These are phyloP conservation scores for Harpagoxenus sublaevis DNA, from an alignment of 2,888 invertebrate species.

Conservation along the genomic window DNA sequence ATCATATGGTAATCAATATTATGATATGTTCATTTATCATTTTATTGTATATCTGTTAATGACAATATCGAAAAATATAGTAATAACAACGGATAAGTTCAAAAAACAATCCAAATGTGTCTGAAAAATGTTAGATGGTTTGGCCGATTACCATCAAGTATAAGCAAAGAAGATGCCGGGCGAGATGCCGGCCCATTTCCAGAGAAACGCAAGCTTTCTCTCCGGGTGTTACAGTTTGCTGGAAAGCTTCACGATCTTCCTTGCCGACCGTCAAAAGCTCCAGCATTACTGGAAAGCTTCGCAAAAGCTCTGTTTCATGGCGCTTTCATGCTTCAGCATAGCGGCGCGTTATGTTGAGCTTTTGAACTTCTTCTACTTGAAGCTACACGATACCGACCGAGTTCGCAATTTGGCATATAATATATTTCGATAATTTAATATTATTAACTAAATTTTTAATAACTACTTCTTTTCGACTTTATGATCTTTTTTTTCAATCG, in stretches of 20 bases:
- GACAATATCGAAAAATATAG: slow-evolving; percentile 6
- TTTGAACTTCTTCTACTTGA: neutral
- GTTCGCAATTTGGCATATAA: neutral
- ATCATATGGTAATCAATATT: slow-evolving; percentile 5
- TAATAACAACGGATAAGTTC: slow-evolving; percentile 15
- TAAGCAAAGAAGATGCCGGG: slow-evolving; percentile 13
- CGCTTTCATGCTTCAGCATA: slow-evolving; percentile 46
- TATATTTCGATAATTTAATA: neutral
- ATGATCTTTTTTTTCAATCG: neutral
- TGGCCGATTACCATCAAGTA: slow-evolving; percentile 19
- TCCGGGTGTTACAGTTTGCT: slow-evolving; percentile 40
- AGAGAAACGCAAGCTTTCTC: neutral
- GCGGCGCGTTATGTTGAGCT: slow-evolving; percentile 50
- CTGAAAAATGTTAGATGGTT: neutral
- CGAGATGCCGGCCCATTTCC: neutral
- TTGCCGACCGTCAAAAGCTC: slow-evolving; percentile 58
- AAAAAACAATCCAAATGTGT: neutral
- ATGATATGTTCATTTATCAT: neutral
- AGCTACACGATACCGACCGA: slow-evolving; percentile 59
- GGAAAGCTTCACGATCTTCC: slow-evolving; percentile 56
- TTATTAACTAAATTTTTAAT: neutral
- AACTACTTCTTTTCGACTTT: neutral
- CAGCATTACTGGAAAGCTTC: slow-evolving; percentile 20
- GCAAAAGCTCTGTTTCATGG: slow-evolving; percentile 47
- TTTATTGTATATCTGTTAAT: slow-evolving; percentile 10